These are phyloP conservation scores for Cyclina sinensis DNA, from an alignment of 1,140 invertebrate genomes.

Conservation along the genomic window DNA sequence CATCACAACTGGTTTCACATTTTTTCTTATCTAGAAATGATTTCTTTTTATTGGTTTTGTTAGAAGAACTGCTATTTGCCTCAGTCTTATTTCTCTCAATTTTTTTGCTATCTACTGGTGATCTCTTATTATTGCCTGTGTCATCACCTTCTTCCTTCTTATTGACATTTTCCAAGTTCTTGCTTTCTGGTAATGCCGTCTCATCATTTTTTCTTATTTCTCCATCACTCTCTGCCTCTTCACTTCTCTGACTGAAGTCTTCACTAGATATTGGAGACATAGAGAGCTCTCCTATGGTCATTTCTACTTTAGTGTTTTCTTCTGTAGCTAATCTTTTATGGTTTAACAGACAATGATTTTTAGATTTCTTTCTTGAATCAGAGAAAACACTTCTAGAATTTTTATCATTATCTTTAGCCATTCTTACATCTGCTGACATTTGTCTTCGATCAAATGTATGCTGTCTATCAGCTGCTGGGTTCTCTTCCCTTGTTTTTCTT, in stretches of 20 bases:
- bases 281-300: not conserved
- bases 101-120: not conserved
- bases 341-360: too few species aligned
- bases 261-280: conserved; percentile 34
- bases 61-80: too few species aligned
- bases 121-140: too few species aligned
- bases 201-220: not conserved
- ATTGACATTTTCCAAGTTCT: not conserved
- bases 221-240: not conserved
- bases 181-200: not conserved
- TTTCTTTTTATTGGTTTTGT: not conserved
- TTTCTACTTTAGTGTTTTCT: not conserved
- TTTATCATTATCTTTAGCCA: not conserved
- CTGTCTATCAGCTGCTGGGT: too few species aligned
- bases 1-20: not conserved
- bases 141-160: not conserved
- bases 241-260: conserved; percentile 31
- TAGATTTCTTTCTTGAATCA: too few species aligned
- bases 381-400: not conserved
- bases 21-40: not conserved
- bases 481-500: not conserved
- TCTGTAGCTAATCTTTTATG: not conserved
- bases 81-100: not conserved
- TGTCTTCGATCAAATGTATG: not conserved
- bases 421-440: not conserved